A percentile compares a stretch with the other conserved stretches of the same genome.
Conservation (phyloP, 2,888 invertebrate species). For the Euzetes globulus region DNA sequence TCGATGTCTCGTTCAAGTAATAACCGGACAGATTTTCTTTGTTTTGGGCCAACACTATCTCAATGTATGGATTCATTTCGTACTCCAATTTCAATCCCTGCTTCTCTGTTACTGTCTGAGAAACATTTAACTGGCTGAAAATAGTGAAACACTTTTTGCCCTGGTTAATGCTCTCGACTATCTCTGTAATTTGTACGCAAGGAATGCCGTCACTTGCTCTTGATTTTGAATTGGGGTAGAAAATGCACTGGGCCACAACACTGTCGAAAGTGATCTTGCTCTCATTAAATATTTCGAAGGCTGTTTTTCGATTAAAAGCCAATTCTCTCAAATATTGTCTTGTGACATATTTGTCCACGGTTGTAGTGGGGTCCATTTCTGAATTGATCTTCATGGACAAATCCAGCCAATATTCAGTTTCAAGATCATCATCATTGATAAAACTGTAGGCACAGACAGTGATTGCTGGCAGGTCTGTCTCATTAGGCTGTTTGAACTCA, state of each 20-base stretch:
- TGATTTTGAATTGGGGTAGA: background rate
- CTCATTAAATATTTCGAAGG: background rate
- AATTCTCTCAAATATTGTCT: no score
- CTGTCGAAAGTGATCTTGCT: background rate
- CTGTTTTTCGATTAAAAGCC: no score
- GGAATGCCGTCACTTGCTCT: background rate
- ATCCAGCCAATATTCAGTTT: background rate
- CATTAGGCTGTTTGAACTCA: background rate
- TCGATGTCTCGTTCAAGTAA: background rate
- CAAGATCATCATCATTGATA: background rate
- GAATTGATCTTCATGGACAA: no score
- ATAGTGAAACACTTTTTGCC: constrained; percentile 13
- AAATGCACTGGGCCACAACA: background rate
- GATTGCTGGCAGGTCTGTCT: constrained; percentile 20
- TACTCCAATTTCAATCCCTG: background rate
- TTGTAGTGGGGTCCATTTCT: no score
- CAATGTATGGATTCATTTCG: background rate
- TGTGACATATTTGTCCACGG: background rate
- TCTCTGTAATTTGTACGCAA: background rate
- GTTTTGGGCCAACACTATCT: background rate
- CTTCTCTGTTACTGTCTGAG: background rate
- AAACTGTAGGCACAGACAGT: constrained; percentile 24
- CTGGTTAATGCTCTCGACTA: background rate
- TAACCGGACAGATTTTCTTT: background rate
- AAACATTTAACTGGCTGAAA: background rate